A percentile compares a stretch with the other conserved stretches of the same genome.
phyloP scores from a whole-genome alignment of 2,797 vertebrate species.

The Eurystomus glaucurus region DNA sequence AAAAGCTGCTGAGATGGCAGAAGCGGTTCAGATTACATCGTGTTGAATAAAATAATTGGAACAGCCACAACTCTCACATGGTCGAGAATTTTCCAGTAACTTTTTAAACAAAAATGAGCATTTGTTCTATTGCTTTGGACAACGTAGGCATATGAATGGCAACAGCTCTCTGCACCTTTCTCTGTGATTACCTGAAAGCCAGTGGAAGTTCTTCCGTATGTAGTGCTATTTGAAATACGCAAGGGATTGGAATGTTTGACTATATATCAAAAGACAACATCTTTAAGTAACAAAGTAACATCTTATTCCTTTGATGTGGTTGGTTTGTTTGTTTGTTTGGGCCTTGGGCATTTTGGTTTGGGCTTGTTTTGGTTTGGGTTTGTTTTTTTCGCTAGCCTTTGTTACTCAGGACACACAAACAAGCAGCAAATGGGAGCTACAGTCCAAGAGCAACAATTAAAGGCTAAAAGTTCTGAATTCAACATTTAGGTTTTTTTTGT shows the following conservation, averaged over 20 bases:
- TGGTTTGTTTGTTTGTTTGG: not conserved
- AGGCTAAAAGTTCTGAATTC: not conserved
- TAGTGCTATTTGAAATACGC: rapidly evolving
- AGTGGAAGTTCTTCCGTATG: not conserved
- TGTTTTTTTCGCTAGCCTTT: not conserved
- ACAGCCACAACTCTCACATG: rapidly evolving
- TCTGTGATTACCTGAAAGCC: not conserved
- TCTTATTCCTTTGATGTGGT: not conserved
- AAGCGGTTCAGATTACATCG: not conserved
- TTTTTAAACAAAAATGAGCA: not conserved
- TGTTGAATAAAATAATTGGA: not conserved
- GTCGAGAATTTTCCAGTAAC: not conserved
- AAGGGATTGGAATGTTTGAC: not conserved
- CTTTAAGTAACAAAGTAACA: not conserved
- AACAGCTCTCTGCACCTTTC: not conserved
- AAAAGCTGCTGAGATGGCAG: not conserved
- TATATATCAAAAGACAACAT: not conserved
- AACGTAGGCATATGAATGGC: no score
- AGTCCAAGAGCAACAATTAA: not conserved
- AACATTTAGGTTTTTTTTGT: not conserved
- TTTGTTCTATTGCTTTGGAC: not conserved
- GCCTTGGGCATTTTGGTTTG: not conserved
- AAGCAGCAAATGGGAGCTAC: not conserved
- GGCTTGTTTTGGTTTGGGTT: not conserved
- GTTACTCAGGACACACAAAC: not conserved